A percentile compares a stretch with the other conserved stretches of the same genome.
Conservation (phyloP, 2,113 vertebrate species). For the Galeopterus variegatus region DNA sequence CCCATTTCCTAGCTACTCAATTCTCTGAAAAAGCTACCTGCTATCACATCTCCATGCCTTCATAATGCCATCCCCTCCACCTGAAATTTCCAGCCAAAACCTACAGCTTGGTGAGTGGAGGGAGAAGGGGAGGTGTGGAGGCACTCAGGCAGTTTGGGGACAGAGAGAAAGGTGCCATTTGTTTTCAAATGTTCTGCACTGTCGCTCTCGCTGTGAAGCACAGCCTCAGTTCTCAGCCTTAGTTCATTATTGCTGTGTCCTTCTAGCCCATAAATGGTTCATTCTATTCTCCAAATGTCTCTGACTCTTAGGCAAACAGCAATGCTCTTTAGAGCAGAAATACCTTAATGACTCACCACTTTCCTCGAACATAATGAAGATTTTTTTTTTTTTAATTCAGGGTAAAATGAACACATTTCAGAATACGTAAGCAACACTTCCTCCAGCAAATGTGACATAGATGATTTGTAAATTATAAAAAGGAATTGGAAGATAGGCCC, state of each 20-base stretch:
- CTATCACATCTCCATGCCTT: background rate
- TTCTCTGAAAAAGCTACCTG: background rate
- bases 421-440: background rate
- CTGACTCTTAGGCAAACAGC: background rate
- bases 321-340: background rate
- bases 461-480: slow-evolving; percentile 37
- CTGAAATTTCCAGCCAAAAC: background rate
- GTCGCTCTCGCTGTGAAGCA: background rate
- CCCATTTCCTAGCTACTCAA: background rate
- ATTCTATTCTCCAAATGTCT: background rate
- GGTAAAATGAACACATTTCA: background rate
- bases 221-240: background rate
- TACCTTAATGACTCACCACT: background rate
- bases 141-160: fast-evolving
- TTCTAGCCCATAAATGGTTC: background rate
- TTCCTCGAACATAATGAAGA: background rate
- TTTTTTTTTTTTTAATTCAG: background rate
- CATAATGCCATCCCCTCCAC: background rate
- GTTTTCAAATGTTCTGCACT: background rate
- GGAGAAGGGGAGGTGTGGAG: background rate
- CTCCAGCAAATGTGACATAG: background rate
- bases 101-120: background rate
- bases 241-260: background rate
- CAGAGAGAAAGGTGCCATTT: background rate
- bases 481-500: background rate